Evolutionary conservation across 2,113 vertebrate species (phyloP).

Genomic region (cat (Felis catus)): F.catus_Fca126_mat1.0 CM031414.1:23976001-23976500

Average conservation of each 20-base stretch:
- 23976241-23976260: not conserved
- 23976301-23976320: not conserved
- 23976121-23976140: not conserved
- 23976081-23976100: not conserved
- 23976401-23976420: not conserved
- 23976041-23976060: not conserved
- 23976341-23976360: not conserved
- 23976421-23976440: not conserved
- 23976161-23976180: not conserved
- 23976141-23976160: not conserved
- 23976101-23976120: not conserved
- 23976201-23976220: not conserved
- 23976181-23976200: not conserved
- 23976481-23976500: constrained; percentile 54
- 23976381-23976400: not conserved
- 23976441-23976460: constrained; percentile 1
- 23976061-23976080: constrained; percentile 31
- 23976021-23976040: not conserved
- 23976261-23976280: not conserved
- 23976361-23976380: not conserved
- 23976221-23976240: not conserved
- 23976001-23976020: constrained; percentile 6
- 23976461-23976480: constrained; percentile 41
- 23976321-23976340: not conserved
- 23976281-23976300: not conserved